Conservation (phyloP, 2,888 invertebrate genomes). For the Luperina testacea region DNA sequence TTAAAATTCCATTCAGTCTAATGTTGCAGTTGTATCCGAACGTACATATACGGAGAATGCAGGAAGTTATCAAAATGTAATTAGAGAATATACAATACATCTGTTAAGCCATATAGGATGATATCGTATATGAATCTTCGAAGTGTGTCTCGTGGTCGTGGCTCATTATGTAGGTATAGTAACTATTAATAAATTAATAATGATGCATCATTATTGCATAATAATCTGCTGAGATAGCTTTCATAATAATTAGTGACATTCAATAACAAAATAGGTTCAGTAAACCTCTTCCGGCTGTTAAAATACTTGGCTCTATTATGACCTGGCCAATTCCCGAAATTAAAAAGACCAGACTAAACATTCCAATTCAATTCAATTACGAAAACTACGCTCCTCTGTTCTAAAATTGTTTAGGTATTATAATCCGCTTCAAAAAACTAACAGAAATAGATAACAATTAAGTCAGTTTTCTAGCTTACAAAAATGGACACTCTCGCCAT, state of each 20-base stretch:
- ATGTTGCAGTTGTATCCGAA: constrained; percentile 57
- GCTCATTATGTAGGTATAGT: constrained; percentile 8
- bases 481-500: neutral
- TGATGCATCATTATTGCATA: constrained; percentile 30
- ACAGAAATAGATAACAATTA: neutral
- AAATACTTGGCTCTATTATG: neutral
- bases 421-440: neutral
- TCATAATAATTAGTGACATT: neutral
- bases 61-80: constrained; percentile 68
- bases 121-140: constrained; percentile 47
- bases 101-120: constrained; percentile 27
- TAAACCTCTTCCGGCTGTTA: neutral
- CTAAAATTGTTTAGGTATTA: too few relatives aligned
- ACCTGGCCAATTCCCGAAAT: too few relatives aligned
- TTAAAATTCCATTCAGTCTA: constrained; percentile 67
- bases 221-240: neutral
- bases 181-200: constrained; percentile 6
- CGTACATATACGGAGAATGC: constrained; percentile 38
- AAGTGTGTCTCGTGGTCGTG: constrained; percentile 9
- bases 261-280: neutral
- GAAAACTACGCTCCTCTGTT: too few relatives aligned
- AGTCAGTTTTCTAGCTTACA: neutral
- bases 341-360: too few relatives aligned
- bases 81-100: constrained; percentile 58
- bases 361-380: too few relatives aligned